Base-by-base conservation (phyloP, 2,113 vertebrate species). In the Gobiocypris rarus region DNA sequence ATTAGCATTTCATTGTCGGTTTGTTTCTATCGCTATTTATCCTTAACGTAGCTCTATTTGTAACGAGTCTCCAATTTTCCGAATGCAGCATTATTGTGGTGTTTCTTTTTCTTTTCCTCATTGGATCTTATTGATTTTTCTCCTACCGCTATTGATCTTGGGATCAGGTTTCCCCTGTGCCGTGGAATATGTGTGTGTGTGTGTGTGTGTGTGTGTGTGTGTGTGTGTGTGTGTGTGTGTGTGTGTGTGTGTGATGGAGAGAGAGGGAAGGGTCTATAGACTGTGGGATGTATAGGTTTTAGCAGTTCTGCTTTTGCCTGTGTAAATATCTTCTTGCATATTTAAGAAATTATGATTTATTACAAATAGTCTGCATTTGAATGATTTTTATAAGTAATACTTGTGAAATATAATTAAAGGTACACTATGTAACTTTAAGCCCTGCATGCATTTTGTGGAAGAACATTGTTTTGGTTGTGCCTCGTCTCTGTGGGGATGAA, bases 61-160 rank as follows among this genome's bases (percentile, higher is more conserved):
- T 81, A 75, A 85, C 61, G 58, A 83, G 83, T 67, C 80, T 78
- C 34, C 78, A 61, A 74, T 81, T 73, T 76, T 84, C 43, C 70
- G 83, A 86, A 84, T 84, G 80, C 81, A 75, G 45, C 74, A 70
- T 86, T 85, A 86, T 82, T 28, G 13, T 58, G 45, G 41, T 63
- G 78, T 75, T 73, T 85, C 69, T 83, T 69, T 24, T 54, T 81
- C 52, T 59, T 58, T 77, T 82, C n/a, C 63, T 86, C 31, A 83
- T 78, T 86, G 81, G 81, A 79, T 83, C 48, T 34, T 73, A 88
- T 86, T 58, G 87, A 88, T 88, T 86, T 56, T 75, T 73, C 71
- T 69, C 50, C 50, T 74, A 71, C 84, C 15, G 14, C 19, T 84
- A 88, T 88, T 86, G 87, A 88, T 86, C 75, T 73, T 81, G 61